Evolutionary conservation across 35 echinoderm and acorn worm genomes (phyloP).

Genomic region (Anneissia japonica): DNA sequence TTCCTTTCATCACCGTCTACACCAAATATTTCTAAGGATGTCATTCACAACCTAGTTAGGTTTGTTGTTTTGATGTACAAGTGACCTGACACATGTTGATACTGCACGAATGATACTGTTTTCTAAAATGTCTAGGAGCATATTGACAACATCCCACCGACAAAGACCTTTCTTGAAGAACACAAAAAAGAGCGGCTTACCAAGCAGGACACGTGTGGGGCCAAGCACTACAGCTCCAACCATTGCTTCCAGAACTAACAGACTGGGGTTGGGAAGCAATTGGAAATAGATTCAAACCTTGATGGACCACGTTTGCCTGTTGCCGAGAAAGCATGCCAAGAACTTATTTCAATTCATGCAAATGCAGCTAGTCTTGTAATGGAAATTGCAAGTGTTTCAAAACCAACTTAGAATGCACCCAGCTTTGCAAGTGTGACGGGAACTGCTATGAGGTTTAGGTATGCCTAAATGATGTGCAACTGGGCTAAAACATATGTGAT

Average conservation of each 20-base stretch:
- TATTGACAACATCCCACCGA: slow-evolving; percentile 10
- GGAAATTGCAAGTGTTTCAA: too few relatives aligned
- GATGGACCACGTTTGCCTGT: too few relatives aligned
- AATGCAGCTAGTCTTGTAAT: too few relatives aligned
- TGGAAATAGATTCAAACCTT: too few relatives aligned
- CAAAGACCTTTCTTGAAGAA: slow-evolving; percentile 7
- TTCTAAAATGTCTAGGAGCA: slow-evolving; percentile 9
- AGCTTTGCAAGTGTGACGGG: too few relatives aligned
- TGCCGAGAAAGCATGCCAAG: too few relatives aligned
- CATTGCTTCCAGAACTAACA: background rate
- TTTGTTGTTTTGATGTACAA: slow-evolving; percentile 18
- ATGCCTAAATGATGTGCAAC: too few relatives aligned
- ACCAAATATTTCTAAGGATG: background rate
- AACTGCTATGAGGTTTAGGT: too few relatives aligned
- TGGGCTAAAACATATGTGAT: too few relatives aligned
- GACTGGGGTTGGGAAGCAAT: background rate
- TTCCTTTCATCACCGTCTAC: background rate
- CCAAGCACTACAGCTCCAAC: background rate
- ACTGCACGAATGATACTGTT: background rate
- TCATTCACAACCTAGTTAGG: background rate
- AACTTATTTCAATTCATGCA: too few relatives aligned
- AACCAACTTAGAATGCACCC: too few relatives aligned
- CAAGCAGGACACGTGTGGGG: background rate
- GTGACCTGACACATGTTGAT: background rate
- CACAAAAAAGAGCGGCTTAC: background rate